A percentile compares a stretch with the other conserved stretches of the same genome.
Conservation (phyloP, 2,888 invertebrate species). For the Perizoma flavofasciatum region DNA sequence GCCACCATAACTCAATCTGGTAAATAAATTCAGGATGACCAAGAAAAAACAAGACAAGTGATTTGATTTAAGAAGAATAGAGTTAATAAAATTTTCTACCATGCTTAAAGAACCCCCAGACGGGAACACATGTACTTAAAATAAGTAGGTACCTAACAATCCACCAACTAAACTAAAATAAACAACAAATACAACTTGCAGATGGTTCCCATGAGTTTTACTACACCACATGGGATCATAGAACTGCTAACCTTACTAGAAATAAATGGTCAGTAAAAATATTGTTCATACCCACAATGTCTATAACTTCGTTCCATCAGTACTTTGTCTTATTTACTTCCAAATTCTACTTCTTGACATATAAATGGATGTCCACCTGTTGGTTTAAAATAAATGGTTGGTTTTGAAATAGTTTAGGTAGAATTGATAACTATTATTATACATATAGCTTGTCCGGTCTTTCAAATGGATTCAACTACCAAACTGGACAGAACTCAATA, state of each 20-base stretch:
- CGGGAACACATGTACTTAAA: slow-evolving; percentile 2
- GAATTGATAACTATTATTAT: neutral
- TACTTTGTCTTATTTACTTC: slow-evolving; percentile 22
- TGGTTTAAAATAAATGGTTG: slow-evolving; percentile 26
- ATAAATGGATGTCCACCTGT: slow-evolving; percentile 31
- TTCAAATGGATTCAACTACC: slow-evolving; percentile 3
- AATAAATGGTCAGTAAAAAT: slow-evolving; percentile 15
- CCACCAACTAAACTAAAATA: neutral
- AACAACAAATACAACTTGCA: slow-evolving; percentile 1
- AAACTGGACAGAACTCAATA: neutral
- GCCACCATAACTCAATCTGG: too few relatives aligned
- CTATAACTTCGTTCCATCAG: slow-evolving; percentile 30
- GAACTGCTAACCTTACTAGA: slow-evolving; percentile 13
- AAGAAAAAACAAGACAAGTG: too few relatives aligned
- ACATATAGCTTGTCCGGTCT: neutral
- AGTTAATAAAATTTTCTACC: neutral
- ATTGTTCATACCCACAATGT: slow-evolving; percentile 29
- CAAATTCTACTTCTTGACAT: slow-evolving; percentile 27
- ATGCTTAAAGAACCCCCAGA: neutral
- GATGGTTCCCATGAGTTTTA: neutral
- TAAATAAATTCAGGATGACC: too few relatives aligned
- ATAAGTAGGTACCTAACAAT: too few relatives aligned
- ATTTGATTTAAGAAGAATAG: neutral
- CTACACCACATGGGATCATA: neutral
- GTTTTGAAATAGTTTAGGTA: slow-evolving; percentile 1